Percentiles rank a stretch among this genome's conserved stretches.
Evolutionary conservation across 1,140 invertebrate genomes (phyloP).

Genomic region (Sesamia nonagrioides): DNA sequence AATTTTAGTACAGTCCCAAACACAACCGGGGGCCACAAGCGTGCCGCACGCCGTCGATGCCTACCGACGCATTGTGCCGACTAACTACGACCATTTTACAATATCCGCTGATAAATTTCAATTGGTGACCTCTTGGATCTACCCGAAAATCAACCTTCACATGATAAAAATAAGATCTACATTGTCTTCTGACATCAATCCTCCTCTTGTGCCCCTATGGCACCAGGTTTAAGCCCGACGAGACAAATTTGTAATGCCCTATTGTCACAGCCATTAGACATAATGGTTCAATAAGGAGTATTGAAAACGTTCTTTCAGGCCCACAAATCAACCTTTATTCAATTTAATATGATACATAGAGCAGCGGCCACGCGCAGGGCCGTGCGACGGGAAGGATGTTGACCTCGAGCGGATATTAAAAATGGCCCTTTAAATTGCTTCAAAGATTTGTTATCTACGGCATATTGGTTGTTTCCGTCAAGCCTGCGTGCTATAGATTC

Average conservation of each 20-base stretch:
- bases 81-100: slow-evolving; percentile 80
- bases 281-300: slow-evolving; percentile 85
- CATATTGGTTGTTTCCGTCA: slow-evolving; percentile 76
- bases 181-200: slow-evolving; percentile 62
- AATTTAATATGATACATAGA: slow-evolving; percentile 76
- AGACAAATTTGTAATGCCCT: slow-evolving; percentile 84
- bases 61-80: slow-evolving; percentile 72
- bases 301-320: slow-evolving; percentile 83
- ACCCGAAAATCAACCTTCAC: slow-evolving; percentile 65
- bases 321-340: slow-evolving; percentile 81
- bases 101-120: slow-evolving; percentile 83
- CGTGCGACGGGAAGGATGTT: slow-evolving; percentile 79
- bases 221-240: slow-evolving; percentile 57
- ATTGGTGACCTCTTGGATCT: slow-evolving; percentile 67
- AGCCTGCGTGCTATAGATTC: slow-evolving; percentile 59
- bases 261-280: slow-evolving; percentile 82
- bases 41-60: slow-evolving; percentile 67
- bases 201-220: slow-evolving; percentile 58
- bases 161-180: slow-evolving; percentile 67
- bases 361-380: slow-evolving; percentile 58
- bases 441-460: slow-evolving; percentile 76
- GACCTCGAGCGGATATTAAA: slow-evolving; percentile 83
- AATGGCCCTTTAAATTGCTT: slow-evolving; percentile 81
- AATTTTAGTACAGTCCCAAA: slow-evolving; percentile 64
- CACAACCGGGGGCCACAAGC: slow-evolving; percentile 59